phyloP scores from a whole-genome alignment of 2,888 invertebrate genomes.

The Aphelenchoides bicaudatus region DNA sequence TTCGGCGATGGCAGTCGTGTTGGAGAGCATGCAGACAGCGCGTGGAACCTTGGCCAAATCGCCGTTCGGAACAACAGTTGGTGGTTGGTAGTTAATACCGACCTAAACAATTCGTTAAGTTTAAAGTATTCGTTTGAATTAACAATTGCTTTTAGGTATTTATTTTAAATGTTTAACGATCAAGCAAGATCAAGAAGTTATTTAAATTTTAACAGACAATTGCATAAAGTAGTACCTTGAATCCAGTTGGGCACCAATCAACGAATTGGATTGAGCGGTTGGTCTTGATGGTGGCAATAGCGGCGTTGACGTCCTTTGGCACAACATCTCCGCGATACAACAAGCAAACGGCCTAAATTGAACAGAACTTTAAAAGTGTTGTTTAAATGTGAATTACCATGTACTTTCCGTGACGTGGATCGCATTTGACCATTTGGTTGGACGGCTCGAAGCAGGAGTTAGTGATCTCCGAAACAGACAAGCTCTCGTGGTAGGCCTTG shows the following conservation, averaged over 20 bases:
- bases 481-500: conserved; percentile 60
- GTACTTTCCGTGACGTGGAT: conserved; percentile 62
- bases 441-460: conserved; percentile 77
- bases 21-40: conserved; percentile 82
- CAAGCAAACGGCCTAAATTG: conserved; percentile 64
- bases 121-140: too few species aligned
- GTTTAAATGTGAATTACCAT: too few species aligned
- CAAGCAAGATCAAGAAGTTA: too few species aligned
- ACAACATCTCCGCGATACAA: conserved; percentile 64
- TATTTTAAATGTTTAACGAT: not conserved
- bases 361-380: too few species aligned
- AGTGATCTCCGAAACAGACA: conserved; percentile 79
- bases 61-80: conserved; percentile 83
- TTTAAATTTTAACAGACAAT: too few species aligned
- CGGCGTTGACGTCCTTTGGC: conserved; percentile 58
- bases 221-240: conserved; percentile 46
- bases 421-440: conserved; percentile 69
- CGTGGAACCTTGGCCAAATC: conserved; percentile 71
- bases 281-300: conserved; percentile 58
- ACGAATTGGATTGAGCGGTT: conserved; percentile 58
- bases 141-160: not conserved
- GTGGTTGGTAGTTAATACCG: conserved; percentile 59
- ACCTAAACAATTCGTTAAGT: conserved; percentile 61
- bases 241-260: conserved; percentile 54
- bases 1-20: conserved; percentile 83